Percentiles rank a stretch among this genome's conserved stretches.
phyloP scores from a whole-genome alignment of 2,888 invertebrate genomes.

The Drosophila eohydei region DNA sequence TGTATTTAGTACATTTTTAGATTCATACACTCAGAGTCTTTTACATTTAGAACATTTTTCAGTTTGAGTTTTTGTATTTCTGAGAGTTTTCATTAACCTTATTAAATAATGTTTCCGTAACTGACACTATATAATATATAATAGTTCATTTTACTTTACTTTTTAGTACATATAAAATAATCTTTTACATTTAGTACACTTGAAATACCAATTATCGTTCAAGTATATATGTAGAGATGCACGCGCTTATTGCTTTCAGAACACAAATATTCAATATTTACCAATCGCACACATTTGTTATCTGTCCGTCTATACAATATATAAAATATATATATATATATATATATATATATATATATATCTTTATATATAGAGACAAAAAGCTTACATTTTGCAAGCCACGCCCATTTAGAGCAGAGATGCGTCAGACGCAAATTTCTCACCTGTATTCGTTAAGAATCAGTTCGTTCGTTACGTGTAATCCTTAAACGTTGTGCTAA shows the following conservation, averaged over 20 bases:
- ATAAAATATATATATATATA: background rate
- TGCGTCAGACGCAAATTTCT: conserved; percentile 21
- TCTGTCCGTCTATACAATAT: conserved; percentile 17
- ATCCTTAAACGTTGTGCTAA: conserved; percentile 60
- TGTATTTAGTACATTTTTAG: background rate
- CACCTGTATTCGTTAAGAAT: conserved; percentile 69
- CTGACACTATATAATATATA: too few species aligned
- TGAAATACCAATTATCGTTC: background rate
- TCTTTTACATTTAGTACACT: background rate
- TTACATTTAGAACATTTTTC: background rate
- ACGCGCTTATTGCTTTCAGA: background rate
- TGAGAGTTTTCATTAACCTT: background rate
- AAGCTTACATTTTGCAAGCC: conserved; percentile 18
- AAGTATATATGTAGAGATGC: background rate
- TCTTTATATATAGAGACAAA: background rate
- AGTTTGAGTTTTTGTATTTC: too few species aligned
- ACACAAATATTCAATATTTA: conserved; percentile 15
- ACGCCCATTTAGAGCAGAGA: conserved; percentile 16
- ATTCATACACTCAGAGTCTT: background rate
- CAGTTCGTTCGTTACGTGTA: conserved; percentile 51
- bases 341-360: background rate
- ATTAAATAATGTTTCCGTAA: too few species aligned
- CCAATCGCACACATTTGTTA: conserved; percentile 18
- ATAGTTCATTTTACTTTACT: background rate
- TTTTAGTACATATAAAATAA: background rate